phyloP scores from a whole-genome alignment of 2,888 invertebrate species.

The Perithous albicinctus region DNA sequence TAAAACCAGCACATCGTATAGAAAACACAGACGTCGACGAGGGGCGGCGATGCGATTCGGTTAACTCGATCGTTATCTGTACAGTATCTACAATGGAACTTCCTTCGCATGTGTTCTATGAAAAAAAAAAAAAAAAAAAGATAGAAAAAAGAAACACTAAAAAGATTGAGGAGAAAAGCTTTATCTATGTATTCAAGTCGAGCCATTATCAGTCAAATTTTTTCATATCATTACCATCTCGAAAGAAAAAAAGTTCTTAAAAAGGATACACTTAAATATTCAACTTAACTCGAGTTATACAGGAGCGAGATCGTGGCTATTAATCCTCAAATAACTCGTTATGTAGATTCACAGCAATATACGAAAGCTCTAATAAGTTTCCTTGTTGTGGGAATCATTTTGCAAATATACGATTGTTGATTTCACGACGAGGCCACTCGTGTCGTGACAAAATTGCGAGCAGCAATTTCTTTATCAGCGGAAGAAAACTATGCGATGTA shows the following conservation, averaged over 20 bases:
- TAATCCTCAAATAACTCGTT: neutral
- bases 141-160: neutral
- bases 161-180: neutral
- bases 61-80: conserved; percentile 34
- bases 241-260: no score
- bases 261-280: neutral
- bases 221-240: no score
- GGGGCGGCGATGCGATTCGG: conserved; percentile 23
- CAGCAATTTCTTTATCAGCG: conserved; percentile 11
- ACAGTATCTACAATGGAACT: conserved; percentile 8
- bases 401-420: neutral
- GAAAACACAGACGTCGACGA: conserved; percentile 12
- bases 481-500: conserved; percentile 19
- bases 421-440: conserved; percentile 3
- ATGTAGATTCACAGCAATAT: neutral
- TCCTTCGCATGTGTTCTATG: conserved; percentile 25
- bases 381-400: neutral
- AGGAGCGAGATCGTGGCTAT: neutral
- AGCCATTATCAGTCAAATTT: neutral
- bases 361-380: neutral
- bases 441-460: neutral
- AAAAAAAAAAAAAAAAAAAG: neutral
- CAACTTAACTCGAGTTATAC: neutral
- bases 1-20: conserved; percentile 25
- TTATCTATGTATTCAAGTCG: neutral